Conservation (phyloP, 2,888 invertebrate genomes). For the Parnassius mnemosyne region DNA sequence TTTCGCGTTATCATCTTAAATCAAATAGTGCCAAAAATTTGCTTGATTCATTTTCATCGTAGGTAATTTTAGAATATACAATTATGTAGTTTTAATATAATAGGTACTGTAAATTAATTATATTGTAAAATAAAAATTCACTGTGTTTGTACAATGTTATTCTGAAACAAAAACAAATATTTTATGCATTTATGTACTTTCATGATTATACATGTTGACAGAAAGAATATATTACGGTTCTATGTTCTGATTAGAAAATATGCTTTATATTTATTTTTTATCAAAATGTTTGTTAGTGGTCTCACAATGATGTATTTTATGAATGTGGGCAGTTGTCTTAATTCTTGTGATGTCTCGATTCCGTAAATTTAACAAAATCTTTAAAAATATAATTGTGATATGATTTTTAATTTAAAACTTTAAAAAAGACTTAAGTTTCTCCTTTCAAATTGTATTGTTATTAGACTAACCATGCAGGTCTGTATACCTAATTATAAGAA, state of each 20-base stretch:
- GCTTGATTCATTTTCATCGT: slow-evolving; percentile 22
- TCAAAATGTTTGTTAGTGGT: not conserved
- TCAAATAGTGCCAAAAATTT: slow-evolving; percentile 28
- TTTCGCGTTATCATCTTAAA: slow-evolving; percentile 8
- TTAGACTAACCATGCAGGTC: slow-evolving; percentile 2
- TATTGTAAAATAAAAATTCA: slow-evolving; percentile 15
- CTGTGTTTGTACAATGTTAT: slow-evolving; percentile 9
- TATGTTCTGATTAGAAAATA: no score
- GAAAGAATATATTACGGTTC: no score
- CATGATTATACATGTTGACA: not conserved
- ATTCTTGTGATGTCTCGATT: slow-evolving; percentile 3
- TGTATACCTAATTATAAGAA: slow-evolving; percentile 15
- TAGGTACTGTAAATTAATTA: slow-evolving; percentile 18
- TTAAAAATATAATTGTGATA: slow-evolving; percentile 24
- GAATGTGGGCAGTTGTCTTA: not conserved
- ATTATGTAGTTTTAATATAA: slow-evolving; percentile 11
- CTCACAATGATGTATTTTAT: not conserved
- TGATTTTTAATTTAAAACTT: slow-evolving; percentile 13
- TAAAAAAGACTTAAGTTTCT: slow-evolving; percentile 20
- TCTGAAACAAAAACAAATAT: slow-evolving; percentile 8
- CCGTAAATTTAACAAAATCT: slow-evolving; percentile 3
- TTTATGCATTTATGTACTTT: slow-evolving; percentile 20
- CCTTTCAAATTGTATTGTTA: slow-evolving; percentile 10
- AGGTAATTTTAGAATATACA: slow-evolving; percentile 21
- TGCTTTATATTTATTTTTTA: not conserved